Base-by-base conservation (phyloP, 2,888 invertebrate genomes). In the Amiota communis region DNA sequence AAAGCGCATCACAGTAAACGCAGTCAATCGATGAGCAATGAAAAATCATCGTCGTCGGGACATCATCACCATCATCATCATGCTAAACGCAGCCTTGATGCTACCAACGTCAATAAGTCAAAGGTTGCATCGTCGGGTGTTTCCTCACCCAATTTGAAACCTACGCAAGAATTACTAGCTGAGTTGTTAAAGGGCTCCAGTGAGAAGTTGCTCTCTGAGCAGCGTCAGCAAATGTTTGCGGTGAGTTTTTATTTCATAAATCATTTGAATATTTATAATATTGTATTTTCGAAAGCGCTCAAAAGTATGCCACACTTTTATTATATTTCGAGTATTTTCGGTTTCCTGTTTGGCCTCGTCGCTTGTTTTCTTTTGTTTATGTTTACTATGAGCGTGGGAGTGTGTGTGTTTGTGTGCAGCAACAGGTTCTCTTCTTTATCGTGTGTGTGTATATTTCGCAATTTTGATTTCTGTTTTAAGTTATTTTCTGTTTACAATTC, bases 161-260 rank as follows among this genome's bases (percentile, higher is more conserved):
- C 93, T 12, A 92, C 92, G 75, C 92, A 91, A 15, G 95, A 95
- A 86, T 90, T 95, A 75, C 91, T 96, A 75, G 95, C 95, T 63
- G 94, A 95, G 87, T 90, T 96, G 76, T 91, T 96, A 65, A 92
- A 94, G 78, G 95, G 95, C 72, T 95, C 95, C 83, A 95, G 95
- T 57, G 96, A 96, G 88, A 93, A 94, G 78, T 82, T 95, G 72
- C 93, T 94, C 15, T 92, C 93, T 76, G 91, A 92, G 79, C 86
- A 91, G 87, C 86, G 89, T 0, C 86, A 89, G 74, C 86, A 88
- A 82, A 88, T 87, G 75, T 86, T 83, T 80, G 87, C 88, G 85
- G 89, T 89, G 78, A 87, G 89, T 89, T 57, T 36, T 46, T 36
- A 36, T 36, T 36, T 20, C 8, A 15, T 59, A 17, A 17, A n/a